Conservation (phyloP, 2,113 vertebrate genomes). For the Lamprotornis superbus region DNA sequence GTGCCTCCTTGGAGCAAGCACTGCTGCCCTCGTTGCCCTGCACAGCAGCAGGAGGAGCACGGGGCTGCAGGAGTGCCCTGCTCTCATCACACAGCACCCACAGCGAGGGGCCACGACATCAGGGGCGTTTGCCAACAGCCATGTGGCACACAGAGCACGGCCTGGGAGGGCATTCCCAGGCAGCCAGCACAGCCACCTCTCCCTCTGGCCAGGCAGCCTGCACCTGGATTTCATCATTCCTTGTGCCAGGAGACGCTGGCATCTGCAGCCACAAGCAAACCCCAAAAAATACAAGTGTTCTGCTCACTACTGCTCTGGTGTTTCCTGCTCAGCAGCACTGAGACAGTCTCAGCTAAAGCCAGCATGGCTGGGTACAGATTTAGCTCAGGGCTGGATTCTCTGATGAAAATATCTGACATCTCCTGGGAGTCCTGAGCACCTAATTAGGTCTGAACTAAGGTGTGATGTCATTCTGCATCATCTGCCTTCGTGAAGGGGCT, state of each 20-base stretch:
- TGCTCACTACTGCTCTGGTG: not conserved
- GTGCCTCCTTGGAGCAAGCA: not conserved
- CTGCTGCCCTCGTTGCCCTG: not conserved
- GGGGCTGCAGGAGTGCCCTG: rapidly evolving
- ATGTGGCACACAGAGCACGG: not conserved
- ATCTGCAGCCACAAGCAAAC: not conserved
- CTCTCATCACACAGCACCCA: rapidly evolving
- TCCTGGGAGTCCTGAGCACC: not conserved
- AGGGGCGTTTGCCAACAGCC: rapidly evolving
- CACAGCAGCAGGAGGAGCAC: rapidly evolving
- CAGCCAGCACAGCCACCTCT: not conserved
- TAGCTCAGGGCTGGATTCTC: not conserved
- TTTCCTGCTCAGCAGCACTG: not conserved
- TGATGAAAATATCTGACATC: not conserved
- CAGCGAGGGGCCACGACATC: not conserved
- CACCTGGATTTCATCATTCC: not conserved
- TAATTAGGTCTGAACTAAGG: not conserved
- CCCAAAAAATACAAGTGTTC: not conserved
- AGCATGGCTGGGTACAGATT: not conserved
- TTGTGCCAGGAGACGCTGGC: not conserved
- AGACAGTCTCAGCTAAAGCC: not conserved
- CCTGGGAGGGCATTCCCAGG: not conserved
- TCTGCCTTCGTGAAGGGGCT: not conserved
- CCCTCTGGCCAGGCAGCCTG: not conserved
- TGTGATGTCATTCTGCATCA: not conserved